Evolutionary conservation across 1,140 invertebrate species (phyloP).

Genomic region (Lepidotrigona ventralis): DNA sequence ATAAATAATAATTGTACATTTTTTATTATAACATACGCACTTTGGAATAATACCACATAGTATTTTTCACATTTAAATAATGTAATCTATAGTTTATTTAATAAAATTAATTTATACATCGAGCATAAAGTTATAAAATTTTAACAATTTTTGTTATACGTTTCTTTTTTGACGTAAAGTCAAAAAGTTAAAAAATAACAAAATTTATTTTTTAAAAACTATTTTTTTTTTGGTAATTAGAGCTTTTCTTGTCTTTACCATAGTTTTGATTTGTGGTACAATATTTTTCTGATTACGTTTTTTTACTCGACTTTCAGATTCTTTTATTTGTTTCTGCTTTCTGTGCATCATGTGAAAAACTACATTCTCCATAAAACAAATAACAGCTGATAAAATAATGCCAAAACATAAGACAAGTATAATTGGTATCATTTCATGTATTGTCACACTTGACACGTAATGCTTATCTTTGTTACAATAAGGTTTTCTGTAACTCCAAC

Average conservation of each 20-base stretch:
- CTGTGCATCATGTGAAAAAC: constrained; percentile 8
- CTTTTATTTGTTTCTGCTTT: background rate
- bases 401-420: constrained; percentile 52
- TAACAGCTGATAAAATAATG: constrained; percentile 42
- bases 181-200: background rate
- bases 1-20: background rate
- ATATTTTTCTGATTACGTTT: background rate
- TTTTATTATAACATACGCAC: constrained; percentile 7
- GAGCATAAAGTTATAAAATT: background rate
- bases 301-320: background rate
- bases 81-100: constrained; percentile 35
- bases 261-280: background rate
- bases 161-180: constrained; percentile 7
- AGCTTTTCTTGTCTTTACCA: background rate
- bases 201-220: background rate
- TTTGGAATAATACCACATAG: constrained; percentile 1
- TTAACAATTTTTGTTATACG: background rate
- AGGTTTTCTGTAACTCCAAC: constrained; percentile 40
- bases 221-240: background rate
- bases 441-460: constrained; percentile 50
- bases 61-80: constrained; percentile 30
- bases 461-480: constrained; percentile 39
- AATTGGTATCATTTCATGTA: constrained; percentile 51
- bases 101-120: constrained; percentile 47
- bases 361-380: constrained; percentile 50